Base-by-base conservation (phyloP, 2,888 invertebrate genomes). In the Saturnia japonica region DNA sequence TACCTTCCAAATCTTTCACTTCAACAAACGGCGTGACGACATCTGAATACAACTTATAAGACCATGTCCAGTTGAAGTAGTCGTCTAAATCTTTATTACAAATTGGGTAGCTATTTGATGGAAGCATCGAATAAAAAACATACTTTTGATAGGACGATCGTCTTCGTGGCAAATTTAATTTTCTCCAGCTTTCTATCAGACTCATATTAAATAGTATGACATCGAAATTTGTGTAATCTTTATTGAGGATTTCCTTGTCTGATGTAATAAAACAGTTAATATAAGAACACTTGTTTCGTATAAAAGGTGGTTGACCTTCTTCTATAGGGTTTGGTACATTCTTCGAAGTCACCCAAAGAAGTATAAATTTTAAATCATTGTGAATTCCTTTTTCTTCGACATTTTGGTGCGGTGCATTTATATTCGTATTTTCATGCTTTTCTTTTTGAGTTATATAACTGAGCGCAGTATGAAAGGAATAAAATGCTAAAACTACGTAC, bases 51-150 rank as follows among this genome's bases (percentile, higher is more conserved):
- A 90, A 76, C 80, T 89, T 93, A 68, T 93, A 94, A 1, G 88
- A 85, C 92, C 93, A 94, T 0, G 94, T 94, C 89, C 91, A 93
- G 72, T 94, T 94, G 72, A 94, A 93, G 71, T 82, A 93, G 40
- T 83, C 76, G 60, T 94, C 88, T 1, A 85, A 79, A 12, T 74
- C 74, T 0, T 80, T 8, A 45, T 85, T 81, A 74, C 93, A 94
- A 40, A 91, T 76, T 0, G 91, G 90, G 51, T 77, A 71, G 2
- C 81, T 75, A 8, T 84, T 79, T 0, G 92, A 78, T 0, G 93
- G 79, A 57, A 80, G 74, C 76, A 83, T 86, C 14, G 88, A 86
- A 57, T 85, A 84, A 72, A 93, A 91, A 8, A 94, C 77, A 72
- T 88, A 94, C 72, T 90, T 91, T 74, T 94, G 93, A 1, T 79